Evolutionary conservation across 1,140 invertebrate genomes (phyloP).

Genomic region (Camponotus vicinus): DNA sequence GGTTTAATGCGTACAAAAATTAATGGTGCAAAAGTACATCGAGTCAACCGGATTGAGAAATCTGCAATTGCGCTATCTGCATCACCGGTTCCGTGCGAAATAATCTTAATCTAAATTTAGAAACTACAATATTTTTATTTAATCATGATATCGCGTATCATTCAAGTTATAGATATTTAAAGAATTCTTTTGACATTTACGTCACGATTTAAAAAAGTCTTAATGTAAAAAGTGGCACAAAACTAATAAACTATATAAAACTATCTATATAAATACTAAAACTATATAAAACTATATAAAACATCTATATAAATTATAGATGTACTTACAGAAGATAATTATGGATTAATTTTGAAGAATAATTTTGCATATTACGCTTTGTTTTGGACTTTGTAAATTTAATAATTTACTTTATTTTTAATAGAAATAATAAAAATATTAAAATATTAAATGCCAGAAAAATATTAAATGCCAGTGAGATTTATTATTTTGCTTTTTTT

Average conservation of each 20-base stretch:
- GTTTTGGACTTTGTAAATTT: neutral
- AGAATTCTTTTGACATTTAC: neutral
- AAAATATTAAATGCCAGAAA: neutral
- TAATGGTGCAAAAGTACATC: constrained; percentile 47
- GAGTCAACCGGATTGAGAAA: constrained; percentile 19
- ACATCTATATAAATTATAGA: no score
- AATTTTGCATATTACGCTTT: neutral
- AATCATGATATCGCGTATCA: neutral
- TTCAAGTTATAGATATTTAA: constrained; percentile 15
- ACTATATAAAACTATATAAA: no score
- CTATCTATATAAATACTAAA: no score
- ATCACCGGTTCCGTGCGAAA: constrained; percentile 17
- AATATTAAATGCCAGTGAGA: neutral
- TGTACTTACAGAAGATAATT: no score
- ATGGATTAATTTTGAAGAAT: neutral
- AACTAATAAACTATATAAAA: neutral
- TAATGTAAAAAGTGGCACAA: neutral
- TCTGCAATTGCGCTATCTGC: constrained; percentile 3
- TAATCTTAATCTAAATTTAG: no score
- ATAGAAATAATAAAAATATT: neutral
- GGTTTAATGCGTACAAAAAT: constrained; percentile 44
- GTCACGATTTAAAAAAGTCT: neutral
- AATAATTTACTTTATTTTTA: neutral
- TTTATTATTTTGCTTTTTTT: neutral
- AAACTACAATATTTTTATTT: constrained; percentile 18